These are phyloP conservation scores for Julus scanicus DNA, from an alignment of 2,888 invertebrate genomes.

Conservation along the genomic window DNA sequence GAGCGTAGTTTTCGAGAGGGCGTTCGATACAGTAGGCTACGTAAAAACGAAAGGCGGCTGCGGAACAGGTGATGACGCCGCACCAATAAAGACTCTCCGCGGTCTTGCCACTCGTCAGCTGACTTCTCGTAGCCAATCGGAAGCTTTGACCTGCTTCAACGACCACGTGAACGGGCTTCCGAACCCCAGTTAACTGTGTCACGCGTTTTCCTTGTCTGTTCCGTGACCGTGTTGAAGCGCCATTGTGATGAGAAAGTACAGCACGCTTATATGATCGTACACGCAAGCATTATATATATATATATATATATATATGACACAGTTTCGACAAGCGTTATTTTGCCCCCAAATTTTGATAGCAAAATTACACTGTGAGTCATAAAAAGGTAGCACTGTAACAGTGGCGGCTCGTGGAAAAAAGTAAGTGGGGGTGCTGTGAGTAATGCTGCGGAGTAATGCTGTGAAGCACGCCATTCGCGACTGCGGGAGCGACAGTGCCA, in stretches of 20 bases:
- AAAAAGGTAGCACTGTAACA: no score
- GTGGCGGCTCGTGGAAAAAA: no score
- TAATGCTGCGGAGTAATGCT: no score
- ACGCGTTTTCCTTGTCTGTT: background rate
- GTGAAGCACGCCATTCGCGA: no score
- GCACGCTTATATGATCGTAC: background rate
- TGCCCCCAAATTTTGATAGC: no score
- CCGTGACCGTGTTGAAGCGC: background rate
- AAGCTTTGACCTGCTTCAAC: background rate
- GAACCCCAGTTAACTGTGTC: background rate
- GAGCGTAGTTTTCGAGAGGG: background rate
- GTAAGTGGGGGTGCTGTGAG: no score
- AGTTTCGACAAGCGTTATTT: no score
- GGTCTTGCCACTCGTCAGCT: slow-evolving; percentile 51
- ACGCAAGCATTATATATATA: no score
- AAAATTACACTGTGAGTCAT: no score
- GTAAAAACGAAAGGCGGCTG: background rate
- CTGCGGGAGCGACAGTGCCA: no score
- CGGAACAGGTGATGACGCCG: slow-evolving; percentile 27
- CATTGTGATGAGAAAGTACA: background rate
- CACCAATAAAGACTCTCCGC: background rate
- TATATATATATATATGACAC: no score
- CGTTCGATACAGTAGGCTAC: background rate
- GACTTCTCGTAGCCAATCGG: background rate
- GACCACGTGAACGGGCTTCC: slow-evolving; percentile 14